phyloP scores from a whole-genome alignment of 2,888 invertebrate species.

The Tetheella fluctuosa region DNA sequence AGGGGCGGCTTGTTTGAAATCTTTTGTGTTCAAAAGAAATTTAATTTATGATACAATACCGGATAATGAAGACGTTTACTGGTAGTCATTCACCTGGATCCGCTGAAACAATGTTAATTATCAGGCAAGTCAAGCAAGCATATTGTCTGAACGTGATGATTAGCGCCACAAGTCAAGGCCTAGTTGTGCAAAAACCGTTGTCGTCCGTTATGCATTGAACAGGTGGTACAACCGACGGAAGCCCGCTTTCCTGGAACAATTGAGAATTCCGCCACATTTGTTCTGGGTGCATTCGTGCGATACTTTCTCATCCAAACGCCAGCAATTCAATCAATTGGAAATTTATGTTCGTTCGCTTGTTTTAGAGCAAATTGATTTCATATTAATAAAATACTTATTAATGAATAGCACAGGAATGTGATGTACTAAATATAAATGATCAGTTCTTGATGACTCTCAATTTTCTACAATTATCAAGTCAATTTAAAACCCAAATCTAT shows the following conservation, averaged over 20 bases:
- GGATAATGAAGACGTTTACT: conserved; percentile 14
- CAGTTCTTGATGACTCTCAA: too few species aligned
- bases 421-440: too few species aligned
- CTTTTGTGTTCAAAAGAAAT: conserved; percentile 2
- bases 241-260: conserved; percentile 63
- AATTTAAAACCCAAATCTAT: background rate
- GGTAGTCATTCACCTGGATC: conserved; percentile 40
- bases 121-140: conserved; percentile 54
- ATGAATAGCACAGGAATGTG: background rate
- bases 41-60: conserved; percentile 15
- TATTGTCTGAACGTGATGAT: conserved; percentile 55
- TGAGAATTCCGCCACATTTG: conserved; percentile 65
- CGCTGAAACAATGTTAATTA: conserved; percentile 38
- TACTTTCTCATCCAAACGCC: conserved; percentile 60
- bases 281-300: conserved; percentile 63
- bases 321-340: conserved; percentile 60
- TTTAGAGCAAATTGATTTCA: conserved; percentile 28
- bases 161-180: conserved; percentile 57
- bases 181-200: conserved; percentile 74
- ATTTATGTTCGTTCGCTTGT: conserved; percentile 46
- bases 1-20: background rate
- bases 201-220: conserved; percentile 62
- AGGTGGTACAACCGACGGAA: conserved; percentile 51
- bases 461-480: background rate
- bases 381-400: background rate